Base-by-base conservation (phyloP, 37 sponge, comb jelly and placozoan genomes). In the Halisarca cf. caerulea region DNA sequence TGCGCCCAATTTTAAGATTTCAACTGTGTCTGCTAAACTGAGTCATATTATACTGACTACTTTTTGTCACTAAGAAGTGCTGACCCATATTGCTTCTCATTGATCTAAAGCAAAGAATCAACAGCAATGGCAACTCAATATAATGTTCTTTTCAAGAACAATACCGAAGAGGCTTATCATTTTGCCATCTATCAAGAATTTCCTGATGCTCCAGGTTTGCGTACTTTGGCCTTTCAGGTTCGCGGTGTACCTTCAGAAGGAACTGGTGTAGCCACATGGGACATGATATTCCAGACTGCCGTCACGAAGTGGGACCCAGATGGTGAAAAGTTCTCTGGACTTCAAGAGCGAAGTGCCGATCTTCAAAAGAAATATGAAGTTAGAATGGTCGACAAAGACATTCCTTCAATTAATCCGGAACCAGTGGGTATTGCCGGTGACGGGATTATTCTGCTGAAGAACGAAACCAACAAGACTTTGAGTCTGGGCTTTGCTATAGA, bases 221-320 rank as follows among this genome's bases (percentile, higher is more conserved):
- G 40, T 43, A 74, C 42, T 43, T 18, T 74, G 34, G 77, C 77
- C 17, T 74, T 39, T 39, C 38, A 74, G 77, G 77, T 74, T 32
- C 77, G 77, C 15, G 77, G 77, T 25, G 24, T 74, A 11, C 37
- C 37, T 37, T 43, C 77, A 0, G 2, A 35, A 0, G 77, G 37
- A 41, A n/a, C n/a, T 40, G 21, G 25, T 74, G 15, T 24, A 38
- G 38, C 43, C 15, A 15, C 24, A 25, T 38, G 42, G 14, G 2
- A 30, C 34, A 35, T 74, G 77, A 23, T 42, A 25, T 74, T 20
- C 21, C 24, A 40, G 17, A n/a, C 40, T 36, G 38, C 77, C 77
- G 40, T 74, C 1, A 43, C 77, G 8, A 35, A 74, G 20, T 37
- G 42, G 40, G 41, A 74, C 40, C 37, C 77, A 20, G 40, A 74